phyloP scores from a whole-genome alignment of 2,797 vertebrate species.

The Microctenopoma stevenorrisi region DNA sequence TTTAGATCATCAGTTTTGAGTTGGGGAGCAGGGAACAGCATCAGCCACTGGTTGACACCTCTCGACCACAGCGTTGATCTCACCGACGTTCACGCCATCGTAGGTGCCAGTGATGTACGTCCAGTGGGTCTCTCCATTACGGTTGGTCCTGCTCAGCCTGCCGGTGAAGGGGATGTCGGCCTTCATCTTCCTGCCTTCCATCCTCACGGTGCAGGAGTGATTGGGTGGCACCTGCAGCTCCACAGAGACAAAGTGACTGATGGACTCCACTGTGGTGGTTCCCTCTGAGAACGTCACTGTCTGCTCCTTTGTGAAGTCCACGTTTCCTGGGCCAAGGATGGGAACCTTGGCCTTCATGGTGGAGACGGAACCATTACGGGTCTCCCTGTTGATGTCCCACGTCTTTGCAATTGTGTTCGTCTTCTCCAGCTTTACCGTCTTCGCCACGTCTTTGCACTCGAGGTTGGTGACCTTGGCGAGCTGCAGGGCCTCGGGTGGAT shows the following conservation, averaged over 20 bases:
- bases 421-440: constrained; percentile 78
- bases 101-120: constrained; percentile 75
- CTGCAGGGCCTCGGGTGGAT: constrained; percentile 79
- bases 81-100: constrained; percentile 67
- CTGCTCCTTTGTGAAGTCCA: constrained; percentile 79
- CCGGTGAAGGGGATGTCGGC: constrained; percentile 78
- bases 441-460: constrained; percentile 71
- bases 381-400: constrained; percentile 78
- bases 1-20: constrained; percentile 14
- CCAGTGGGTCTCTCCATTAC: constrained; percentile 76
- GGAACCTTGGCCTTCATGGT: constrained; percentile 79
- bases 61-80: constrained; percentile 78
- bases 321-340: constrained; percentile 56
- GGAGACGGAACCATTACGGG: constrained; percentile 74
- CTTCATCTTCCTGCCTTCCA: constrained; percentile 80
- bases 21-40: constrained; percentile 58
- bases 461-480: constrained; percentile 76
- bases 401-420: constrained; percentile 65
- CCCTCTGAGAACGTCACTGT: constrained; percentile 76
- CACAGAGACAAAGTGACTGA: constrained; percentile 71
- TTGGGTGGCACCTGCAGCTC: constrained; percentile 73
- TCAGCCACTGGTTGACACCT: constrained; percentile 73
- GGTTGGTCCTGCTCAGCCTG: constrained; percentile 75
- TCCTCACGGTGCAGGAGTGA: constrained; percentile 74
- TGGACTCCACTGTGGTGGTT: constrained; percentile 65